Conservation (phyloP, 2,797 vertebrate genomes). For the Amazonetta brasiliensis region DNA sequence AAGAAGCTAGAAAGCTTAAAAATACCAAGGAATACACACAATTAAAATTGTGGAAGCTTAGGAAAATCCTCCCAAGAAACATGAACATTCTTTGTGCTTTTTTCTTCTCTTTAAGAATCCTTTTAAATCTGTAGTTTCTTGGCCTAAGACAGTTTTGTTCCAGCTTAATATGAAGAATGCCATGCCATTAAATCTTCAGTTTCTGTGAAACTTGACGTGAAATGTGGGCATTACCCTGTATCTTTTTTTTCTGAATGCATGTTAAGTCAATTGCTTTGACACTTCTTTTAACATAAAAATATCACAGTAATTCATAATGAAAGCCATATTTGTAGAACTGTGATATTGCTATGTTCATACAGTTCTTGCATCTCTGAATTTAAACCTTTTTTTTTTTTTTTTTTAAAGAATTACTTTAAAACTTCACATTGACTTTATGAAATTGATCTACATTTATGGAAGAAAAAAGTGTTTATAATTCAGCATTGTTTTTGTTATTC, state of each 20-base stretch:
- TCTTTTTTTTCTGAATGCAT: not conserved
- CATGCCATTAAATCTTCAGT: not conserved
- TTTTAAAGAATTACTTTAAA: not conserved
- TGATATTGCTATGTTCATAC: not conserved
- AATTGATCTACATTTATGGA: not conserved
- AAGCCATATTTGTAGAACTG: not conserved
- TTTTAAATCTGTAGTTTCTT: not conserved
- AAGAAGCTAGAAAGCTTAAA: not conserved
- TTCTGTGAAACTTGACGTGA: not conserved
- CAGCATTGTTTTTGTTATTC: not conserved
- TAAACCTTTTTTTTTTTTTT: not conserved
- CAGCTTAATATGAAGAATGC: not conserved
- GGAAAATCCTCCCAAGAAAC: not conserved
- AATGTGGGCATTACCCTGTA: not conserved
- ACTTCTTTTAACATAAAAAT: not conserved
- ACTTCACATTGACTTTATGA: not conserved
- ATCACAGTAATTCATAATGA: not conserved
- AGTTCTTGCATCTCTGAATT: not conserved
- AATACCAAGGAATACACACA: not conserved
- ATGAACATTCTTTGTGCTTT: fast-evolving
- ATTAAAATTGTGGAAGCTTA: not conserved
- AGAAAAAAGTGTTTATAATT: not conserved
- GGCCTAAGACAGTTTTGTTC: not conserved
- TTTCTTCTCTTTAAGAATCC: not conserved
- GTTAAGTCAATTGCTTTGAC: not conserved